These are phyloP conservation scores for Dasyprocta punctata DNA, from an alignment of 2,113 vertebrate species.

Conservation along the genomic window DNA sequence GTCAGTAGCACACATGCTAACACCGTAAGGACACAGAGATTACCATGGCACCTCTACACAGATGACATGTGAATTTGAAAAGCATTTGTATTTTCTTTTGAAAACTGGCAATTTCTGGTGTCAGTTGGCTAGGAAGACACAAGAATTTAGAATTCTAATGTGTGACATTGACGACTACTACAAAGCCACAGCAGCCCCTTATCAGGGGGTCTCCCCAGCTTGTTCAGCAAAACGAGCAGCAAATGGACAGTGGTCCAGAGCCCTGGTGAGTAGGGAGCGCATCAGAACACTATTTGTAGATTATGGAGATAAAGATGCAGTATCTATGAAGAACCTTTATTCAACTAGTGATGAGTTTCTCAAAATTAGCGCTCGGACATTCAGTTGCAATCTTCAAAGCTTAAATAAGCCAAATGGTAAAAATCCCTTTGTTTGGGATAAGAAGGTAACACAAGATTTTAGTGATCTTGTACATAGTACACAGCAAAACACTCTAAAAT, in stretches of 20 bases:
- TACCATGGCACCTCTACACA: no score
- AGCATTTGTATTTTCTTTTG: slow-evolving; percentile 56
- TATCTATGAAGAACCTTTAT: slow-evolving; percentile 88
- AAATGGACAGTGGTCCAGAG: slow-evolving; percentile 93
- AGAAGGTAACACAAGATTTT: slow-evolving; percentile 87
- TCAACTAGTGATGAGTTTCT: slow-evolving; percentile 88
- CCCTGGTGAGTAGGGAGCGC: slow-evolving; percentile 86
- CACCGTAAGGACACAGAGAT: no score
- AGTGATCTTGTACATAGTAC: slow-evolving; percentile 87
- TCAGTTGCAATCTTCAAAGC: slow-evolving; percentile 95
- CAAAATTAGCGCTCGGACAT: slow-evolving; percentile 91
- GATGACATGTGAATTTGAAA: no score
- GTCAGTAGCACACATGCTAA: no score
- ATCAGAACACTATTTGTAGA: slow-evolving; percentile 93
- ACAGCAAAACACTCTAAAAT: slow-evolving; percentile 78
- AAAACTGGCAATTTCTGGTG: slow-evolving; percentile 95
- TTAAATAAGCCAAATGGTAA: slow-evolving; percentile 86
- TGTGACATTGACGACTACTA: slow-evolving; percentile 91
- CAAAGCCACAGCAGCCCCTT: slow-evolving; percentile 79
- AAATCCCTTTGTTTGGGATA: slow-evolving; percentile 89
- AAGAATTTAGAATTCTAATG: slow-evolving; percentile 89
- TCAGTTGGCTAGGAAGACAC: slow-evolving; percentile 86
- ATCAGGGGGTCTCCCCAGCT: slow-evolving; percentile 78
- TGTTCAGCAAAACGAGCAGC: slow-evolving; percentile 95
- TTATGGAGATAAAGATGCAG: slow-evolving; percentile 90